Evolutionary conservation across 2,888 invertebrate genomes (phyloP).

Genomic region (Drosophila sordidula): DNA sequence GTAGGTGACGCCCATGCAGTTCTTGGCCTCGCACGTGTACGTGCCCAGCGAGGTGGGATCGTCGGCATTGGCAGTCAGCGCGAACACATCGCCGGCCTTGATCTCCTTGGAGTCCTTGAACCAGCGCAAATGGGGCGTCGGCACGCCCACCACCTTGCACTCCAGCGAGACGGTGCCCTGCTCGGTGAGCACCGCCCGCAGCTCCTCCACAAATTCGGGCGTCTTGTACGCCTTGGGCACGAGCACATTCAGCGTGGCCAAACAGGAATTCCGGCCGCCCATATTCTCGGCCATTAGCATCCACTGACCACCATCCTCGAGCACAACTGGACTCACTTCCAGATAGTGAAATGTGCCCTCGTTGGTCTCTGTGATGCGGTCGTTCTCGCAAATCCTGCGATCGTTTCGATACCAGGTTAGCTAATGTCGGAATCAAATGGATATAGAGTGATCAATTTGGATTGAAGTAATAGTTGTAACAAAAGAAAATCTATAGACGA

Average conservation of each 20-base stretch:
- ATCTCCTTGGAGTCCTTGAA: conserved; percentile 95
- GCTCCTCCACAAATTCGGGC: conserved; percentile 94
- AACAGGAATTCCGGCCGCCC: conserved; percentile 90
- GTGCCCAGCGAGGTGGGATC: conserved; percentile 95
- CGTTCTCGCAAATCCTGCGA: conserved; percentile 89
- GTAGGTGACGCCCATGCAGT: conserved; percentile 94
- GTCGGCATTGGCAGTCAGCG: conserved; percentile 92
- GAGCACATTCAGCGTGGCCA: conserved; percentile 91
- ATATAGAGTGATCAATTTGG: too few relatives aligned
- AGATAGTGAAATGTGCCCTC: conserved; percentile 95
- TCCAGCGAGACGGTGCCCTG: conserved; percentile 95
- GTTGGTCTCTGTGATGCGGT: conserved; percentile 91
- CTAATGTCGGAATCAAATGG: conserved; percentile 84
- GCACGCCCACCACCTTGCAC: conserved; percentile 96
- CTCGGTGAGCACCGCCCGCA: conserved; percentile 93
- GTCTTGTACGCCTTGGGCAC: conserved; percentile 95
- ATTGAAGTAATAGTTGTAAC: too few relatives aligned
- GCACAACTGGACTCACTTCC: conserved; percentile 92
- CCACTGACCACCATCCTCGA: conserved; percentile 94
- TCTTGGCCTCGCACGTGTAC: conserved; percentile 94
- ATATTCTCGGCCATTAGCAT: conserved; percentile 92
- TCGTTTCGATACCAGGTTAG: conserved; percentile 96
- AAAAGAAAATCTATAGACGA: too few relatives aligned
- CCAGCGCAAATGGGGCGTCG: conserved; percentile 91
- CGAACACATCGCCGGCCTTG: conserved; percentile 95